Evolutionary conservation across 2,113 vertebrate species (phyloP), one percentile per base, ranked within the genome.

Genomic region (Microtus montanus): DNA sequence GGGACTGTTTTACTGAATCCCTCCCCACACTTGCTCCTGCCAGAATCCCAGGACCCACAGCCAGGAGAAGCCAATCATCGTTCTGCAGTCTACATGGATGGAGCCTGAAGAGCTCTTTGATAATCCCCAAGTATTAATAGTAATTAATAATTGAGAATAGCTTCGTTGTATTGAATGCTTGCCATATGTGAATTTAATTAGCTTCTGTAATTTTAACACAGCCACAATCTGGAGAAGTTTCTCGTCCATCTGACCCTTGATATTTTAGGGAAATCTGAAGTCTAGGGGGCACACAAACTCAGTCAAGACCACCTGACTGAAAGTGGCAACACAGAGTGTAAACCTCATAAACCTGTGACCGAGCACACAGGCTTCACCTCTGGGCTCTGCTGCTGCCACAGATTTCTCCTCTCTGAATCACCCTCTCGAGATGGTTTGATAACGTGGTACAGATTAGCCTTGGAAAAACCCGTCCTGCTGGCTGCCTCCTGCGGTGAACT

Each of bases 401-500:
- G 26, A 64, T n/a, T 58, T 49, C 79, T 95, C 38, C 87, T 17
- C 11, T 70, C 92, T 95, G 86, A 87, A 15, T 78, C 89, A n/a
- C 74, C 24, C n/a, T 91, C 28, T 30, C 1, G 22, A 87, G 89
- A 85, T 90, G 61, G 47, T 49, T 28, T 92, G 94, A 97, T 97
- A 96, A 63, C 44, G 47, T 2, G 15, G 58, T 87, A 28, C 38
- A 93, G 84, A 95, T 92, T 94, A 97, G n/a, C 52, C 44, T 63
- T 90, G 84, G 91, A 89, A 85, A 94, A 96, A 94, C 95, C 58
- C 0, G 94, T 88, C 52, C 52, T 63, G 35, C 93, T 66, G 79
- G 44, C 49, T 66, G n/a, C 11, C 30, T 44, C 1, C 3, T 17
- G 0, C 1, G 11, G 41, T n/a, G 1, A 20, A 11, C 28, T 33